Conservation (phyloP, 2,888 invertebrate genomes). For the Zygogramma bicolorata region DNA sequence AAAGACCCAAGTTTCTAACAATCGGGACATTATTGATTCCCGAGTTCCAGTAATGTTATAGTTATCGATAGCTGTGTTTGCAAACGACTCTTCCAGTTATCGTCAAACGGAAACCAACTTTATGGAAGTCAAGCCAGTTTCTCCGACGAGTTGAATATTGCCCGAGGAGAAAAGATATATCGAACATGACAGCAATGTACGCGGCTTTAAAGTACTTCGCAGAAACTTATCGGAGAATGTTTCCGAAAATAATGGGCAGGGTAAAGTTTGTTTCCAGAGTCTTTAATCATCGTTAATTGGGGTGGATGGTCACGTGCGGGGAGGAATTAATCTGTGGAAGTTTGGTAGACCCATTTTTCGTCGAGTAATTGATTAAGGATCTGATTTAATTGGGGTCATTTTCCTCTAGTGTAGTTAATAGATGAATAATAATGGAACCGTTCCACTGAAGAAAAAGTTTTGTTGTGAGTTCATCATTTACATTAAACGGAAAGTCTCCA, state of each 20-base stretch:
- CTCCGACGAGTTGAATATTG: not conserved
- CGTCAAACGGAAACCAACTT: too few relatives aligned
- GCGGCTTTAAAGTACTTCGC: constrained; percentile 1
- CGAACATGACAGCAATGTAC: not conserved
- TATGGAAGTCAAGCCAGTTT: not conserved
- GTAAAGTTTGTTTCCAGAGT: not conserved
- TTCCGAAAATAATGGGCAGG: not conserved
- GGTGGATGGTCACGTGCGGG: not conserved
- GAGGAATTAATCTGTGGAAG: not conserved
- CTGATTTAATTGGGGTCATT: not conserved
- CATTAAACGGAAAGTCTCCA: too few relatives aligned
- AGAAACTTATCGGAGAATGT: not conserved
- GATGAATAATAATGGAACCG: not conserved
- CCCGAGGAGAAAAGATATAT: not conserved
- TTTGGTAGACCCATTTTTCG: not conserved
- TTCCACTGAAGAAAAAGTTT: too few relatives aligned
- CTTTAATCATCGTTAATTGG: constrained; percentile 9
- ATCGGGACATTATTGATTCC: too few relatives aligned
- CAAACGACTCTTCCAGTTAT: too few relatives aligned
- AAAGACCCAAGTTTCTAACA: too few relatives aligned
- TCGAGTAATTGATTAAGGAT: not conserved
- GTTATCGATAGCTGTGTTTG: too few relatives aligned
- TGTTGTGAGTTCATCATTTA: too few relatives aligned
- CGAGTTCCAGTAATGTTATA: too few relatives aligned
- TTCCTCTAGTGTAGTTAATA: not conserved